phyloP scores from a whole-genome alignment of 2,888 invertebrate species.

The Platypus cylindrus region DNA sequence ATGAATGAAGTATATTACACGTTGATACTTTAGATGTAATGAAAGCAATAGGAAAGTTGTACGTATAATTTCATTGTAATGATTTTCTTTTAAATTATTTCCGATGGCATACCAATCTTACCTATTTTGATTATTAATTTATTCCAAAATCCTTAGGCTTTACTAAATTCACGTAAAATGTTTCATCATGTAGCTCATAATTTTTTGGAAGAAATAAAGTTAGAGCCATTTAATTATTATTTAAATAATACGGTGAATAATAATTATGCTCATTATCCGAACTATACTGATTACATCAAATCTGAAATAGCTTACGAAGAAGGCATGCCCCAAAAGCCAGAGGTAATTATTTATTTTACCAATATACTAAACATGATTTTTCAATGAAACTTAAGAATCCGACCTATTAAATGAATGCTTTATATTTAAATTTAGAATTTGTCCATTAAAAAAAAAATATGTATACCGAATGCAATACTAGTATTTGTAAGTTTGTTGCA shows the following conservation, averaged over 20 bases:
- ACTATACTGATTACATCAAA: conserved; percentile 5
- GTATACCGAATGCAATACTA: neutral
- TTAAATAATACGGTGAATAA: conserved; percentile 5
- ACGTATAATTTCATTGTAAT: no score
- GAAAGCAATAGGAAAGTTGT: no score
- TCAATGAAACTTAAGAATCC: neutral
- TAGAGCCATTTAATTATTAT: conserved; percentile 13
- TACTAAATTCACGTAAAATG: no score
- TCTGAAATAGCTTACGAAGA: conserved; percentile 4
- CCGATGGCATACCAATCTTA: no score
- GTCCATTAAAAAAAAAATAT: neutral
- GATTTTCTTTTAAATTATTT: no score
- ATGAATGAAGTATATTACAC: no score
- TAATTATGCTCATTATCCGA: conserved; percentile 1
- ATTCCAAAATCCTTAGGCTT: no score
- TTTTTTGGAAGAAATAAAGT: conserved; percentile 9
- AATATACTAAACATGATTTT: no score
- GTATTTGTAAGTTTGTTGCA: neutral
- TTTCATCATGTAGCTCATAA: conserved; percentile 10
- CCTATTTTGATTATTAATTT: no score
- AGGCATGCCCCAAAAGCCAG: no score
- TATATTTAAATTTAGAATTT: neutral
- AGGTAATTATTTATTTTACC: no score
- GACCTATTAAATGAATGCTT: neutral
- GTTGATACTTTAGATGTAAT: no score